Percentiles rank a stretch among this genome's conserved stretches.
These are phyloP conservation scores for Scarus forsteni DNA, from an alignment of 2,797 vertebrate genomes.

Conservation along the genomic window DNA sequence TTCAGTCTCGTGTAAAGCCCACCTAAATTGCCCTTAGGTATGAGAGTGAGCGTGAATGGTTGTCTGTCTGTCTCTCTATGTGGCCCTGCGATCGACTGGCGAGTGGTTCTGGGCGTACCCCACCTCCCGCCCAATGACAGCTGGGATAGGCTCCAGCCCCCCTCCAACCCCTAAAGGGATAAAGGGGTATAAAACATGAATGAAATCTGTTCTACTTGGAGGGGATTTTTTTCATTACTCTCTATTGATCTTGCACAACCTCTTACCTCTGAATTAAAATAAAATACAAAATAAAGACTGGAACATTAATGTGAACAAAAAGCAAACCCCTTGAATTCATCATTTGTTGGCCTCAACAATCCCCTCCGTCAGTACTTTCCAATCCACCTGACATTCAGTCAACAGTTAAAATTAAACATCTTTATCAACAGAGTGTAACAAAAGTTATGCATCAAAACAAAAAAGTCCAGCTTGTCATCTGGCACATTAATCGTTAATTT, in stretches of 20 bases:
- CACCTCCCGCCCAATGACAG: too few species aligned
- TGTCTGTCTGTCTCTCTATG: too few species aligned
- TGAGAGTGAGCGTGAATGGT: too few species aligned
- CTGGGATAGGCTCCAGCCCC: too few species aligned
- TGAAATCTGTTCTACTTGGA: not conserved
- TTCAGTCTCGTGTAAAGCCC: too few species aligned
- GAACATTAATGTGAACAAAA: not conserved
- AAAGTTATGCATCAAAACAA: not conserved
- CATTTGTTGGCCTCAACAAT: slow-evolving; percentile 10
- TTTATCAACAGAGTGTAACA: slow-evolving; percentile 37
- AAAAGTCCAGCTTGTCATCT: too few species aligned
- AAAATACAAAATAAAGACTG: not conserved
- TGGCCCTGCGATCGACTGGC: too few species aligned
- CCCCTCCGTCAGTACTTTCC: slow-evolving; percentile 21
- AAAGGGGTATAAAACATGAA: too few species aligned
- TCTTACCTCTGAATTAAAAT: not conserved
- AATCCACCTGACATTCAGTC: slow-evolving; percentile 5
- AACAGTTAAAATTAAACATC: slow-evolving; percentile 38
- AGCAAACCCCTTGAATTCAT: slow-evolving; percentile 17
- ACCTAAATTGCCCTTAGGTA: too few species aligned
- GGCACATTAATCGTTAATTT: too few species aligned
- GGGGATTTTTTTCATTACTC: not conserved
- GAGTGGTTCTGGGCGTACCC: too few species aligned
- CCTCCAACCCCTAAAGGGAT: too few species aligned
- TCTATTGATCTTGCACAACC: not conserved